phyloP scores from a whole-genome alignment of 2,113 vertebrate genomes.

The Xenotilapia flavipinnis region DNA sequence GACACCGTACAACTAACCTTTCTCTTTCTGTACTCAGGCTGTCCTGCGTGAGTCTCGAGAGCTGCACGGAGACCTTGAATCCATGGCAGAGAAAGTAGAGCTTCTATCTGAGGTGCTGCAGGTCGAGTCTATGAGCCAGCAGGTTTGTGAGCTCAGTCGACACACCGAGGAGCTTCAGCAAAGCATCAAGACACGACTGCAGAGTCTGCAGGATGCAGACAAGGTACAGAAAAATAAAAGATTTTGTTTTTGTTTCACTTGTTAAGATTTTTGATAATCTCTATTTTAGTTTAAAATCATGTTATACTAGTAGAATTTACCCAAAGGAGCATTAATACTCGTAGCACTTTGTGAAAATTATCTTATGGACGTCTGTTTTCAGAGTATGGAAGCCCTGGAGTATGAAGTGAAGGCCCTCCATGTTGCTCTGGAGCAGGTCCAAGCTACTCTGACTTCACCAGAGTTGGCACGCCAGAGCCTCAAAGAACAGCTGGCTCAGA shows the following conservation, averaged over 20 bases:
- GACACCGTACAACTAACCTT: background rate
- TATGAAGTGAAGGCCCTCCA: constrained; percentile 83
- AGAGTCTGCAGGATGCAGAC: constrained; percentile 88
- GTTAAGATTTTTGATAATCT: background rate
- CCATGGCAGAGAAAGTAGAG: constrained; percentile 83
- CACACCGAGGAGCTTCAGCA: constrained; percentile 85
- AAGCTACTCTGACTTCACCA: constrained; percentile 82
- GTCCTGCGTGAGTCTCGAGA: constrained; percentile 88
- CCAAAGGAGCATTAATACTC: background rate
- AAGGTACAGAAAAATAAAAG: constrained; percentile 67
- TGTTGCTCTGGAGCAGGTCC: constrained; percentile 84
- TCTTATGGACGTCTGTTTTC: background rate
- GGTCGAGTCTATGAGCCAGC: constrained; percentile 82
- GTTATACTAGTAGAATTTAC: background rate
- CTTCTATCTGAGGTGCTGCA: constrained; percentile 80
- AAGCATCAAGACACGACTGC: constrained; percentile 73
- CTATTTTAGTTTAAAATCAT: background rate
- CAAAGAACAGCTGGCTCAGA: constrained; percentile 90
- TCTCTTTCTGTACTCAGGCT: constrained; percentile 56
- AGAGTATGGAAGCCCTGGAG: constrained; percentile 96
- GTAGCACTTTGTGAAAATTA: background rate
- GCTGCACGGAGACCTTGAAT: constrained; percentile 84
- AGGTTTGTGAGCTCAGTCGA: constrained; percentile 83
- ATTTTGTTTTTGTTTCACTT: background rate
- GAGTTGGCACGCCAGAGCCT: constrained; percentile 87